A percentile compares a stretch with the other conserved stretches of the same genome.
These are phyloP conservation scores for Drosophila niveifrons DNA, from an alignment of 2,888 invertebrate species.

Conservation along the genomic window DNA sequence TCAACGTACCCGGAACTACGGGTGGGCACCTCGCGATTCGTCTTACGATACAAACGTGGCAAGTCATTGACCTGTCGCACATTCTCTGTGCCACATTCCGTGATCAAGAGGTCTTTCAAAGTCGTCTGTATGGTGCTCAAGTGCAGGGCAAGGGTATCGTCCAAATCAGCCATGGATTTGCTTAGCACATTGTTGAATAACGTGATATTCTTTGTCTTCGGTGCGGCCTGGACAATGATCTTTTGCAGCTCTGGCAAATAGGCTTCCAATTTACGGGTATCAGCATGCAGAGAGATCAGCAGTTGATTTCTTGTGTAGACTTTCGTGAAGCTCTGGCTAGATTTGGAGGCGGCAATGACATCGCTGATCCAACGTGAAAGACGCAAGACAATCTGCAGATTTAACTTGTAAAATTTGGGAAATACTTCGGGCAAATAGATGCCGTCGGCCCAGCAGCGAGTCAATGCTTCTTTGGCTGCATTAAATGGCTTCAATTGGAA, in stretches of 20 bases:
- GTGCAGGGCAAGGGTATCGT: conserved; percentile 61
- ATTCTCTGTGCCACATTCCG: conserved; percentile 89
- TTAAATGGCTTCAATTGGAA: conserved; percentile 84
- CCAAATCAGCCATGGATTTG: conserved; percentile 75
- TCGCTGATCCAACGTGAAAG: conserved; percentile 90
- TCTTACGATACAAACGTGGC: conserved; percentile 95
- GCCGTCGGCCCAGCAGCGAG: conserved; percentile 91
- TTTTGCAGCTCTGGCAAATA: conserved; percentile 86
- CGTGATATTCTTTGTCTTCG: conserved; percentile 45
- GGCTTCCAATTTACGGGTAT: conserved; percentile 71
- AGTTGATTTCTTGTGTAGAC: conserved; percentile 67
- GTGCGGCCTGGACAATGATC: conserved; percentile 87
- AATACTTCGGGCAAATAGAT: conserved; percentile 92
- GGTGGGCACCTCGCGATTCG: conserved; percentile 94
- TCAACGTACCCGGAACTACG: conserved; percentile 93
- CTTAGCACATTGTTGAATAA: conserved; percentile 66
- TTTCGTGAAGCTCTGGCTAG: conserved; percentile 45
- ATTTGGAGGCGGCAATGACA: conserved; percentile 70
- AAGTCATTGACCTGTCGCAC: conserved; percentile 95
- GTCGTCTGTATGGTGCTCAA: conserved; percentile 86
- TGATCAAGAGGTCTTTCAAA: conserved; percentile 92
- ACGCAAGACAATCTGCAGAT: conserved; percentile 92
- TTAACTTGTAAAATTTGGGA: conserved; percentile 95
- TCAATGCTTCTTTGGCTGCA: conserved; percentile 86
- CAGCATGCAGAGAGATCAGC: conserved; percentile 76